Base-by-base conservation (phyloP, 2,797 vertebrate genomes). In the Falco columbarius region DNA sequence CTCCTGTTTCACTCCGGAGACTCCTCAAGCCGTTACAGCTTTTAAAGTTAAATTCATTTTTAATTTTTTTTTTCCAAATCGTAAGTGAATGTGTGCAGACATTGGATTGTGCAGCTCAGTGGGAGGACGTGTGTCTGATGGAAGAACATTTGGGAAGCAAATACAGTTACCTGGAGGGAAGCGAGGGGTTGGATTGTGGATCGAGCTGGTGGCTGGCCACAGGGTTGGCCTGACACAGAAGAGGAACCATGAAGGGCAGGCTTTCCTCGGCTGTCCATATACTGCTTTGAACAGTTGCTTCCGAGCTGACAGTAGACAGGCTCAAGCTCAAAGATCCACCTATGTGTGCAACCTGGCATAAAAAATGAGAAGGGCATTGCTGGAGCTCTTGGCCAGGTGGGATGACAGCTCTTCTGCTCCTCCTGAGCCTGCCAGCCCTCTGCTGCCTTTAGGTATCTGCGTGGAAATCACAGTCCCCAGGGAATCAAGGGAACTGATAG, bases 1-100 rank as follows among this genome's bases (percentile, higher is more conserved):
- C 95, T 67, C 67, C 91, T 65, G 21, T 86, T 96, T 96, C 74
- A 87, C 95, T 93, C 94, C 56, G 24, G 92, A 95, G 95, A 89
- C 80, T 90, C 65, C 56, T 96, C 66, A 74, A 77, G 66, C 80
- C 38, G 0, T 87, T 92, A 92, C 61, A 86, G 81, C 54, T 95
- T 95, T 93, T 94, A 95, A 90, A 94, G 91, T 91, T 74, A 75
- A 87, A 75, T 93, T 76, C 12, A n/a, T 82, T 90, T 88, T 76
- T 90, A 38, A 38, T 42, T 58, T 58, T 44, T 51, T 63, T 61
- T 52, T 67, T 84, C 81, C 38, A 1, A 79, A 74, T 88, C 2
- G 1, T 49, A 82, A 81, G 73, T 10, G 18, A 62, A 9, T 19
- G 19, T 38, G 29, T 81, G 75, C 68, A 95, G 76, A 52, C 34